Evolutionary conservation across 2,797 vertebrate genomes (phyloP).

Genomic region (Neosalanx taihuensis): DNA sequence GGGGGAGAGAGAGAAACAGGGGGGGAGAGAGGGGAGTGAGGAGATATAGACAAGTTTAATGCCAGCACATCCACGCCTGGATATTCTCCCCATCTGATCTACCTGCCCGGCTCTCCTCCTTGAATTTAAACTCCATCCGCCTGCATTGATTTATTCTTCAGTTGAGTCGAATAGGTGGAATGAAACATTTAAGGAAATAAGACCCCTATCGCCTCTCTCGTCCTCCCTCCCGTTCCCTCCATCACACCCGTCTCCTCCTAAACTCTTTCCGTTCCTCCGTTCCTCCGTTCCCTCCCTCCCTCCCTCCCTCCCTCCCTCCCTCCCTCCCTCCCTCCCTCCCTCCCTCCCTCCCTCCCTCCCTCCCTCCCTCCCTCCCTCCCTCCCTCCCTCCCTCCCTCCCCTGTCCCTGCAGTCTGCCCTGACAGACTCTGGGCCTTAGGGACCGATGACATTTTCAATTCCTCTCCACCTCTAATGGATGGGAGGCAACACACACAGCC

Average conservation of each 20-base stretch:
- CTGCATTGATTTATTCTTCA: not conserved
- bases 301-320: not conserved
- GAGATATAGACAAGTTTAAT: not conserved
- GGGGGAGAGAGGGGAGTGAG: not conserved
- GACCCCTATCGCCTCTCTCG: not conserved
- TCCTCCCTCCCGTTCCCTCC: not conserved
- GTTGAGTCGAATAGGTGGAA: not conserved
- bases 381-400: not conserved
- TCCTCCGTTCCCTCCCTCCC: not conserved
- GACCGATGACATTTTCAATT: constrained; percentile 17
- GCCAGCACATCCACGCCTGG: constrained; percentile 26
- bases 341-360: not conserved
- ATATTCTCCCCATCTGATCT: not conserved
- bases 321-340: not conserved
- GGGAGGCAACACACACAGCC: not conserved
- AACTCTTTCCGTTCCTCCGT: not conserved
- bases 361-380: not conserved
- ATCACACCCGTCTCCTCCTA: not conserved
- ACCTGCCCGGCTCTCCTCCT: not conserved
- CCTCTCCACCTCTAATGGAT: constrained; percentile 3
- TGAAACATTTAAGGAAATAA: not conserved
- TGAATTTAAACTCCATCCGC: not conserved
- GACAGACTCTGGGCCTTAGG: constrained; percentile 11
- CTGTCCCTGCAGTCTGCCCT: not conserved
- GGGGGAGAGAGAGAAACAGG: not conserved